A percentile compares a stretch with the other conserved stretches of the same genome.
These are phyloP conservation scores for Erebia aethiops DNA, from an alignment of 2,888 invertebrate genomes.

Conservation along the genomic window DNA sequence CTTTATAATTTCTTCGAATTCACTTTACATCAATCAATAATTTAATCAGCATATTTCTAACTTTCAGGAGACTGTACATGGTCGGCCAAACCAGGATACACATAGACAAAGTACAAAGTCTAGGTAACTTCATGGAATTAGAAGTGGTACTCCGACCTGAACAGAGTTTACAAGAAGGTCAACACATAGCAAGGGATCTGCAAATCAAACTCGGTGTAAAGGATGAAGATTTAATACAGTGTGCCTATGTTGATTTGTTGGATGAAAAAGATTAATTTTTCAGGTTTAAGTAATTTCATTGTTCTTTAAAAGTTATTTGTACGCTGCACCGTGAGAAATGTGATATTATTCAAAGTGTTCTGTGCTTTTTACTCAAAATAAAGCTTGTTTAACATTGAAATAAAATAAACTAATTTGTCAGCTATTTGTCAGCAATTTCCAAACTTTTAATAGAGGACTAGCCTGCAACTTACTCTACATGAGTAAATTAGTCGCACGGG, in stretches of 20 bases:
- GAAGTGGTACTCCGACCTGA: conserved; percentile 89
- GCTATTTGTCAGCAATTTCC: no score
- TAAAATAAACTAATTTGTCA: no score
- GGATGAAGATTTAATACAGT: conserved; percentile 85
- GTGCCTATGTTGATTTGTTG: conserved; percentile 90
- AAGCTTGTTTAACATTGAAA: no score
- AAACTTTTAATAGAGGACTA: no score
- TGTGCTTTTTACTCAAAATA: no score
- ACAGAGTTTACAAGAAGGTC: conserved; percentile 86
- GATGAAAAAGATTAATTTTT: conserved; percentile 35
- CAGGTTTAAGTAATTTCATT: neutral
- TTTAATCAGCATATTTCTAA: neutral
- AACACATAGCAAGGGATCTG: conserved; percentile 86
- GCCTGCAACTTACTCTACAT: no score
- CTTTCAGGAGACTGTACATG: conserved; percentile 87
- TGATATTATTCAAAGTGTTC: neutral
- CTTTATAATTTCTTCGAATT: no score
- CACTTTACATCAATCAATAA: neutral
- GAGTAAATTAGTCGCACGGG: no score
- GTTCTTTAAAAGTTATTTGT: neutral
- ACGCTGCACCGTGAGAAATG: neutral
- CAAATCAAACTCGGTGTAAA: conserved; percentile 86
- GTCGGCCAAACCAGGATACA: conserved; percentile 94
- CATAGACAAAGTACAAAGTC: conserved; percentile 90
- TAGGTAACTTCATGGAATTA: conserved; percentile 93